phyloP scores from a whole-genome alignment of 2,888 invertebrate species.

The Drosophila fungiperda region DNA sequence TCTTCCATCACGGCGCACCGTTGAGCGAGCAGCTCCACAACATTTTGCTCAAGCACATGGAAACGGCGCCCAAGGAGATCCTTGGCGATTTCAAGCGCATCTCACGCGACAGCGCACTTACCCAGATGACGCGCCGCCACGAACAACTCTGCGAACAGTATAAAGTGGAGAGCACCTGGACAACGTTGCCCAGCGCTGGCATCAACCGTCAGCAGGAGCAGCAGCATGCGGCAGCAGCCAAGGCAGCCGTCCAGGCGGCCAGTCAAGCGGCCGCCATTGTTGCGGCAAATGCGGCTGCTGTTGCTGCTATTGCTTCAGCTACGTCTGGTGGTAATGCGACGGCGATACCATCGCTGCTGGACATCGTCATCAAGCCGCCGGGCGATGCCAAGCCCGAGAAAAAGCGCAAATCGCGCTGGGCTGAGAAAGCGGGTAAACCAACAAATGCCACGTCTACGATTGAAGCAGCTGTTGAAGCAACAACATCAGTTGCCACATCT shows the following conservation, averaged over 20 bases:
- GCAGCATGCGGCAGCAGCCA: conserved; percentile 42
- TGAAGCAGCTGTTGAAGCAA: not conserved
- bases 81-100: conserved; percentile 95
- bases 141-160: conserved; percentile 85
- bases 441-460: not conserved
- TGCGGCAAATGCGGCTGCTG: conserved; percentile 21
- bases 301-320: not conserved
- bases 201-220: conserved; percentile 53
- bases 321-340: conserved; percentile 1
- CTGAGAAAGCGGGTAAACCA: conserved; percentile 59
- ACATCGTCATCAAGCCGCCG: conserved; percentile 84
- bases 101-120: conserved; percentile 90
- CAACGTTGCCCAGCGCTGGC: conserved; percentile 52
- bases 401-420: conserved; percentile 84
- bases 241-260: conserved; percentile 33
- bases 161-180: conserved; percentile 81
- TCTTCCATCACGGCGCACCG: conserved; percentile 96
- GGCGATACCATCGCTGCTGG: conserved; percentile 83
- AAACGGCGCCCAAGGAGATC: conserved; percentile 96
- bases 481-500: not conserved
- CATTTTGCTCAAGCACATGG: conserved; percentile 90
- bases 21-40: conserved; percentile 91
- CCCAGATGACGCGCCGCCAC: conserved; percentile 86
- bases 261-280: conserved; percentile 41
- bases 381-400: conserved; percentile 67